Base-by-base conservation (phyloP, 2,888 invertebrate genomes). In the Folsomia candida region DNA sequence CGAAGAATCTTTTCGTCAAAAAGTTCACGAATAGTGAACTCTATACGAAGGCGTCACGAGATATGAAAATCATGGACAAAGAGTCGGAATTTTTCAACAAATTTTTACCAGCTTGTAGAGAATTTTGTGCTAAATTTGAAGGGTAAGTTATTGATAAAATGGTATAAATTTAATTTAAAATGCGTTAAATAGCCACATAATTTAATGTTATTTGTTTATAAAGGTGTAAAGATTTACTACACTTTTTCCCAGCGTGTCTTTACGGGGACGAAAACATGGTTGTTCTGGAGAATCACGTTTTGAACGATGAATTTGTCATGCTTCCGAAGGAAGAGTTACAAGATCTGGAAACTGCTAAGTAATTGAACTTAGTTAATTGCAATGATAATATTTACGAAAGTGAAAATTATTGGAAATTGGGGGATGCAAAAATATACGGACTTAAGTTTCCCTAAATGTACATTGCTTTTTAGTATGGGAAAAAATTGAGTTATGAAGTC, bases 1-100 rank as follows among this genome's bases (percentile, higher is more conserved):
- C 18, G 20, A 54, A 54, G n/a, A 72, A 76, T 51, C 67, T 76
- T 1, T 76, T 76, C 67, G 68, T 70, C 14, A 76, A 76, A 22
- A 60, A 54, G 20, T 65, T 54, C 20, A 61, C 60, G 2, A 70
- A 64, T 28, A 22, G 47, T 0, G 2, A 24, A 0, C 62, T 67
- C 22, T 20, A 4, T 54, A 51, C 29, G 1, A 37, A 62, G 37
- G 37, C 71, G 47, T 1, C 71, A 1, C 66, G 67, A 29, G 60
- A 66, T 1, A 61, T 69, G 28, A 60, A 62, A 1, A 14, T 61
- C 11, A 74, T 76, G 69, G 70, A 72, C n/a, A 76, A 74, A 28
- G 76, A 76, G 47, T 37, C 73, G 0, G 28, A 25, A 27, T 76
- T 76, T 27, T 68, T 74, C 20, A 66, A 20, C 4, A 47, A 68